Evolutionary conservation across 2,888 invertebrate species (phyloP).

Genomic region (Drosophila putrida): DNA sequence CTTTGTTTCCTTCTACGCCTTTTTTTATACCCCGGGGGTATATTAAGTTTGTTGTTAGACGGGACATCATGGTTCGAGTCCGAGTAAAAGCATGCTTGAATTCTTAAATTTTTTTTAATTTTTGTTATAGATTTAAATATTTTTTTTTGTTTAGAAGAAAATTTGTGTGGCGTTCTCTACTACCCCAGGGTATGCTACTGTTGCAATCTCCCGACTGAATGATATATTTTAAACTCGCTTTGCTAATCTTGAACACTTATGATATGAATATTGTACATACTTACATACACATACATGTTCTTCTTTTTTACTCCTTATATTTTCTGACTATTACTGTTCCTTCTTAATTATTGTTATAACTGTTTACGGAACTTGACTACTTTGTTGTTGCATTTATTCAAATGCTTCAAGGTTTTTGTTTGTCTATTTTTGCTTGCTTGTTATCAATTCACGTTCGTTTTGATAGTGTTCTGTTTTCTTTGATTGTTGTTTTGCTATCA

Average conservation of each 20-base stretch:
- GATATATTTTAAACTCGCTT: conserved; percentile 5
- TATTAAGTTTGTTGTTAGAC: too few relatives aligned
- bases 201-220: too few relatives aligned
- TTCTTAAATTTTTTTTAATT: too few relatives aligned
- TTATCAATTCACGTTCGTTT: conserved; percentile 29
- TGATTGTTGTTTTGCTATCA: conserved; percentile 63
- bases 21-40: conserved; percentile 25
- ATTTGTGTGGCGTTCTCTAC: too few relatives aligned
- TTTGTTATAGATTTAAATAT: too few relatives aligned
- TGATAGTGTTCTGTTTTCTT: conserved; percentile 34
- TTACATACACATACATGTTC: not conserved
- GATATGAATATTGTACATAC: not conserved
- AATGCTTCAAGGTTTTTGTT: conserved; percentile 57
- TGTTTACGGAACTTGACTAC: conserved; percentile 45
- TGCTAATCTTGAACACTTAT: conserved; percentile 29
- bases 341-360: conserved; percentile 51
- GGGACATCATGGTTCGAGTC: too few relatives aligned
- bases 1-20: conserved; percentile 7
- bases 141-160: too few relatives aligned
- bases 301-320: conserved; percentile 10
- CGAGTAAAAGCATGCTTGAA: too few relatives aligned
- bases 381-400: conserved; percentile 31
- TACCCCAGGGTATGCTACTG: too few relatives aligned
- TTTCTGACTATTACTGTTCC: conserved; percentile 9
- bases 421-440: conserved; percentile 23